phyloP scores from a whole-genome alignment of 2,797 vertebrate genomes.

The Parauchenoglanis ngamensis region DNA sequence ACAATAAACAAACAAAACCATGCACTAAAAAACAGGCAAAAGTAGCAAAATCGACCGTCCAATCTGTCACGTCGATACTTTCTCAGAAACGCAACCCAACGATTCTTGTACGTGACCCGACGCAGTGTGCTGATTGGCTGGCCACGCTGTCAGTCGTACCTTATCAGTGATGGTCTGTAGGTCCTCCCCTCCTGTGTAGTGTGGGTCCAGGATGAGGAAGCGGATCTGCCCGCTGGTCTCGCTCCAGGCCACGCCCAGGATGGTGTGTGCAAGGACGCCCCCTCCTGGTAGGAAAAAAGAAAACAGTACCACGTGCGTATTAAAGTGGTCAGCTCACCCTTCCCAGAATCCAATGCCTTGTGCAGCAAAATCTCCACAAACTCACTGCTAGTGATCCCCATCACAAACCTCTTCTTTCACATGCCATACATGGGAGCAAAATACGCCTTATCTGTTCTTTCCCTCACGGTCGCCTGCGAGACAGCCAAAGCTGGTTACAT shows the following conservation, averaged over 20 bases:
- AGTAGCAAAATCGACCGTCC: background rate
- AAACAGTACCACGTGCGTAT: no score
- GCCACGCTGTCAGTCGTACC: slow-evolving; percentile 67
- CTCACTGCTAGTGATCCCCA: no score
- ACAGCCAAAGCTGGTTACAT: no score
- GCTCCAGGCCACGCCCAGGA: slow-evolving; percentile 93
- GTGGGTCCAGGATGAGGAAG: slow-evolving; percentile 93
- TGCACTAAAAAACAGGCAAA: background rate
- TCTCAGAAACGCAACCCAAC: background rate
- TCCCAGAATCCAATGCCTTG: no score
- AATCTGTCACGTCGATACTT: background rate
- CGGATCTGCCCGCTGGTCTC: slow-evolving; percentile 88
- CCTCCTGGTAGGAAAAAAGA: slow-evolving; percentile 77
- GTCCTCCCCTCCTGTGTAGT: slow-evolving; percentile 95
- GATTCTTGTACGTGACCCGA: background rate
- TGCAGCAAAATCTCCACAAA: no score
- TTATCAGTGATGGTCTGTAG: slow-evolving; percentile 88
- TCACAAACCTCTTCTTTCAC: no score
- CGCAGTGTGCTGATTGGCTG: background rate
- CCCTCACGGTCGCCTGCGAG: no score
- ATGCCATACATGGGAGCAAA: no score
- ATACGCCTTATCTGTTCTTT: no score
- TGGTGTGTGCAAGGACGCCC: slow-evolving; percentile 93
- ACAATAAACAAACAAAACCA: background rate
- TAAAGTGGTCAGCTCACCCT: no score